A percentile compares a stretch with the other conserved stretches of the same genome.
Conservation (phyloP, 2,113 vertebrate species). For the Nipponia nippon region DNA sequence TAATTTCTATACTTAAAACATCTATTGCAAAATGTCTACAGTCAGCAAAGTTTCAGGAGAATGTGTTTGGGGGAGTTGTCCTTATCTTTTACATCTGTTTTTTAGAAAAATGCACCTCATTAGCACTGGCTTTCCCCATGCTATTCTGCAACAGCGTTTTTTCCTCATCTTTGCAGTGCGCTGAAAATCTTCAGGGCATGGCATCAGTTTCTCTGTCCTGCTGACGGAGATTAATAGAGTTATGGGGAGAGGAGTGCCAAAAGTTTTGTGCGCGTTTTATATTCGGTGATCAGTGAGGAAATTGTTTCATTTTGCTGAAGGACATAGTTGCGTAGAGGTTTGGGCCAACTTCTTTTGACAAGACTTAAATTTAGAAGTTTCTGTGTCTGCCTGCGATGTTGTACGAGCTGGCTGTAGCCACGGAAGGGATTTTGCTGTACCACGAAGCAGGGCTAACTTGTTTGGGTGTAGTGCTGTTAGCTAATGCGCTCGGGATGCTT, state of each 20-base stretch:
- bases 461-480: background rate
- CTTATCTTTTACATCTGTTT: background rate
- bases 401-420: rapidly evolving
- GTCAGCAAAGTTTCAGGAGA: background rate
- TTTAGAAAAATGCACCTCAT: background rate
- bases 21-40: background rate
- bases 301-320: background rate
- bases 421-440: background rate
- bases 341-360: rapidly evolving
- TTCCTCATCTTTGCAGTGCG: background rate
- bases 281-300: background rate
- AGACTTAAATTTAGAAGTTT: background rate
- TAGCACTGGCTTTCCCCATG: background rate
- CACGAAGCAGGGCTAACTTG: background rate
- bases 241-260: rapidly evolving
- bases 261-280: background rate
- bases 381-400: background rate
- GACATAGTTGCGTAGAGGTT: rapidly evolving
- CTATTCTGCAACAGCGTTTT: background rate
- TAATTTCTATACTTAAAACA: background rate
- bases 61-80: rapidly evolving
- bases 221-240: background rate
- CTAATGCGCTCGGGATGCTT: rapidly evolving
- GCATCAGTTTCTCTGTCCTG: background rate
- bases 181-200: background rate